Percentiles rank a stretch among this genome's conserved stretches.
Conservation (phyloP, 2,888 invertebrate species). For the Ennomos erosarius region DNA sequence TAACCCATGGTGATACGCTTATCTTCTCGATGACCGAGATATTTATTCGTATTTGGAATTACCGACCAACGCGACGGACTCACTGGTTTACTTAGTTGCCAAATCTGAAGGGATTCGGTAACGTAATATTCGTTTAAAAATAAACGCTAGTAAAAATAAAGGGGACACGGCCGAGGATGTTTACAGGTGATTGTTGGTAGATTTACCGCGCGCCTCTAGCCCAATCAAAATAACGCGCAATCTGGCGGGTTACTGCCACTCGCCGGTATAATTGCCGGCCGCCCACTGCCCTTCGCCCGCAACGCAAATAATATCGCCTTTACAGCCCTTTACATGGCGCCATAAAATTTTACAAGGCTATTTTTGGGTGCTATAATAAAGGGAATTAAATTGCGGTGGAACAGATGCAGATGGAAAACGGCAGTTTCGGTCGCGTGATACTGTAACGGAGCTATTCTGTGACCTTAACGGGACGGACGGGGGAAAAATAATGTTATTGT, state of each 20-base stretch:
- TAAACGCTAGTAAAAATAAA: constrained; percentile 12
- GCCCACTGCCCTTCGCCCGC: not conserved
- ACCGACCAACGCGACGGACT: not conserved
- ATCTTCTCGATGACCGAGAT: constrained; percentile 3
- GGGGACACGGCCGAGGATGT: constrained; percentile 8
- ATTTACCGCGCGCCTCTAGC: constrained; percentile 20
- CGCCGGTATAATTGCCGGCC: constrained; percentile 38
- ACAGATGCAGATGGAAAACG: constrained; percentile 23
- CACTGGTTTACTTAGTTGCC: not conserved
- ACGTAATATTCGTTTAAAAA: not conserved
- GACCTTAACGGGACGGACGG: not conserved
- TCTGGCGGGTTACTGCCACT: constrained; percentile 43
- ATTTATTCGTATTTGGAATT: constrained; percentile 5
- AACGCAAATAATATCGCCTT: constrained; percentile 33
- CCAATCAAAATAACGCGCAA: constrained; percentile 37
- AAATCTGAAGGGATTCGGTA: too few species aligned
- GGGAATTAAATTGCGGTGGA: constrained; percentile 37
- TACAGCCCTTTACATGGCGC: constrained; percentile 40
- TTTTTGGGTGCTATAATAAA: constrained; percentile 43
- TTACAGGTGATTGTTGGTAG: constrained; percentile 20
- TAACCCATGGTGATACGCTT: constrained; percentile 9
- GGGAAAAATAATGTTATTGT: too few species aligned
- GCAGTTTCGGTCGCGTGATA: constrained; percentile 4
- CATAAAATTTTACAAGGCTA: constrained; percentile 47
- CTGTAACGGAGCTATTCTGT: constrained; percentile 1